Evolutionary conservation across 2,797 vertebrate species (phyloP), one percentile per base, ranked within the genome.

Genomic region (Spinibarbus caldwelli): DNA sequence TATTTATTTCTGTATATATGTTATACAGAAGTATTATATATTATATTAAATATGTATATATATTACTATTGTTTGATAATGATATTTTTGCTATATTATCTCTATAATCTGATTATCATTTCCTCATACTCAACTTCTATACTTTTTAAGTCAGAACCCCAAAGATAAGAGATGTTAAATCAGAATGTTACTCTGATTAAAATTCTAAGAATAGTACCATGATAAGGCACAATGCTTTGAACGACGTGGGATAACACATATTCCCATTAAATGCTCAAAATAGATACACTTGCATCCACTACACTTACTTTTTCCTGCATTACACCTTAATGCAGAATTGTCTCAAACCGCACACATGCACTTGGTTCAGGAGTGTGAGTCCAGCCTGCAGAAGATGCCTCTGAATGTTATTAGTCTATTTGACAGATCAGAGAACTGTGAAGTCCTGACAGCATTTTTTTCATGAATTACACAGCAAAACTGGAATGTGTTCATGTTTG

Each of bases 221-320:
- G 12, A 73, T n/a, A 64, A 57, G n/a, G 6, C 64, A 49, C 3
- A 5, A 41, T 62, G 45, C 17, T 52, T 59, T 70, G 47, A 83
- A 34, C 34, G 59, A 71, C 2, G 54, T 31, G 9, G 19, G 76
- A 49, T 72, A 62, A 31, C 49, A 88, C 62, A 88, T 78, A 38
- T 77, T 6, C 49, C 41, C 57, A 86, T 85, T 82, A 82, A 62
- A 43, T 2, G 14, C 62, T 43, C 29, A 66, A n/a, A 85, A 85
- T 80, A 49, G 45, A 52, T 2, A 19, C 29, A 77, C 75, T 23
- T 77, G 52, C 12, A 36, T 38, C 21, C 6, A 8, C 3, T 54
- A 12, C 0, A 1, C 11, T n/a, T n/a, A n/a, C n/a, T 49, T 34
- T 23, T 23, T 4, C 29, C 29, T 10, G 21, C 49, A 5, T 78